phyloP scores from a whole-genome alignment of 2,888 invertebrate species.

The Oeneis ivallda region DNA sequence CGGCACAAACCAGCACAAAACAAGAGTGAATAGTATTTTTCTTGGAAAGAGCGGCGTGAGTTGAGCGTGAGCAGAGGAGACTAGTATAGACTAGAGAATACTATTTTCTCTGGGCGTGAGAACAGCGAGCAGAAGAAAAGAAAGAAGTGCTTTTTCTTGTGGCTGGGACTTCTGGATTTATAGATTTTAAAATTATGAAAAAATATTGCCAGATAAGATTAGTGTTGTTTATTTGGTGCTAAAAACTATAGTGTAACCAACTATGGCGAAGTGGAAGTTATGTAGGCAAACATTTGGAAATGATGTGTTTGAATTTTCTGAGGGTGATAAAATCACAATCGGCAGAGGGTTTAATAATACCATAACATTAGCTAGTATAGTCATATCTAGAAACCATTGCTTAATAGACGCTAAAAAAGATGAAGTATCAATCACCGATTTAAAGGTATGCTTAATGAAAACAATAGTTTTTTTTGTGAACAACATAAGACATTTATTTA shows the following conservation, averaged over 20 bases:
- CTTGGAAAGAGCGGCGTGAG: no score
- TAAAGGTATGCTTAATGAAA: conserved; percentile 53
- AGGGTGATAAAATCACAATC: conserved; percentile 64
- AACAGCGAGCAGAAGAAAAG: no score
- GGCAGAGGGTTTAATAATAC: conserved; percentile 63
- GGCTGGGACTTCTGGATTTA: background rate
- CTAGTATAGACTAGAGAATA: no score
- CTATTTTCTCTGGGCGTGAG: no score
- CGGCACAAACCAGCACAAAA: no score
- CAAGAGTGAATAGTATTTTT: no score
- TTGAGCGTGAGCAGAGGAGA: no score
- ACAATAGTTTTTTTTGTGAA: background rate
- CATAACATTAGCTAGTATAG: conserved; percentile 62
- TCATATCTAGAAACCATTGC: conserved; percentile 72
- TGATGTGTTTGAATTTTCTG: conserved; percentile 57
- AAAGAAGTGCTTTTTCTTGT: background rate
- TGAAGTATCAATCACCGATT: conserved; percentile 61
- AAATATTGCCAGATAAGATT: background rate
- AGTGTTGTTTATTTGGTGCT: background rate
- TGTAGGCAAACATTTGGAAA: conserved; percentile 57
- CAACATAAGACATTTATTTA: no score
- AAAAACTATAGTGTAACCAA: background rate
- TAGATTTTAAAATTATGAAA: background rate
- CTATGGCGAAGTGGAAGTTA: conserved; percentile 70
- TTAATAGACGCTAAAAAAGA: conserved; percentile 54